Base-by-base conservation (phyloP, 2,888 invertebrate species). In the Epinotia bilunana region DNA sequence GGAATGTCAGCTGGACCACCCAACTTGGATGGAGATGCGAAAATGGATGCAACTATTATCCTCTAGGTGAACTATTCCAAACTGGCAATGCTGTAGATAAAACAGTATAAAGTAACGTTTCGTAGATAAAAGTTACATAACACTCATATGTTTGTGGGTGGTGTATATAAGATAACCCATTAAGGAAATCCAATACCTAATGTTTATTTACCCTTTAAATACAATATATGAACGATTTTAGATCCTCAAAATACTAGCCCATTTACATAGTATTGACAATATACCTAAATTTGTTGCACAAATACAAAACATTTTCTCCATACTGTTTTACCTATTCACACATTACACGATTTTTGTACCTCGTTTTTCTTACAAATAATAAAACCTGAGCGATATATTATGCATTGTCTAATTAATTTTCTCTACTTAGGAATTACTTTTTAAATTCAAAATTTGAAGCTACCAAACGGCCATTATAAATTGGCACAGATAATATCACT, bases 311-410 rank as follows among this genome's bases (percentile, higher is more conserved):
- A 12, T 39, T 20, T 71, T 28, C 46, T 33, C 20, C 7, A 39
- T 2, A 62, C 79, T 77, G 77, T 79, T 77, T 78, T 79, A 79
- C 75, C 65, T 13, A 57, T 68, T 58, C 80, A 73, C 71, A 77
- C 76, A 70, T 80, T 74, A 81, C 53, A 75, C 80, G 79, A 81
- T 76, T 81, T 83, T 84, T 84, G 83, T 83, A 81, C 80, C 79
- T 33, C 79, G 74, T 69, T 72, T 69, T 65, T 43, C 67, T 70
- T 69, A 73, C 61, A 63, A n/a, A 63, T 73, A 69, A 12, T 76
- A 33, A 76, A 73, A 60, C 76, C 39, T 70, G 76, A 74, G 72
- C 69, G 63, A 77, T 72, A 76, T 64, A 57, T 62, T 72, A 70
- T 70, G 20, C 33, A 53, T 49, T 28, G 28, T 68, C 60, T 65